These are phyloP conservation scores for Melanerpes aurifrons DNA, from an alignment of 2,113 vertebrate species.

Conservation along the genomic window DNA sequence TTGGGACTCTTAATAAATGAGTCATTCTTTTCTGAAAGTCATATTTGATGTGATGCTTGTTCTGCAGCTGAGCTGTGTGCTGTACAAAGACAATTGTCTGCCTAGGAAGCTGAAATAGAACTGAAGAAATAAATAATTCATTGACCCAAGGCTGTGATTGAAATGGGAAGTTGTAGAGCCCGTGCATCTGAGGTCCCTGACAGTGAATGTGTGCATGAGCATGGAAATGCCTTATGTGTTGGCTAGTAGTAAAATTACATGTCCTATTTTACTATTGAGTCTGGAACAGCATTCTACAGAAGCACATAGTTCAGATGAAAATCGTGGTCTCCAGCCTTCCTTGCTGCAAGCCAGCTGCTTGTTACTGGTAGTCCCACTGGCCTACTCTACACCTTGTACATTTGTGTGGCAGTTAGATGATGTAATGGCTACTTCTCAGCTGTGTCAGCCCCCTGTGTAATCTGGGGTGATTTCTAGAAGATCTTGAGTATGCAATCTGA, in stretches of 20 bases:
- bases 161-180: not conserved
- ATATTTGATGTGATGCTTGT: not conserved
- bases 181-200: not conserved
- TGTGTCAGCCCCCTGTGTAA: not conserved
- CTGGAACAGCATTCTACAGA: not conserved
- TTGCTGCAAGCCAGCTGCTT: not conserved
- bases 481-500: not conserved
- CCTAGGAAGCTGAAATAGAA: not conserved
- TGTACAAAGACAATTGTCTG: not conserved
- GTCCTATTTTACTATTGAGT: not conserved
- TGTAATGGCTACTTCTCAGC: not conserved
- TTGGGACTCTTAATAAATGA: conserved; percentile 17
- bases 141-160: conserved; percentile 7
- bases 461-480: not conserved
- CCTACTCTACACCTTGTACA: not conserved
- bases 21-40: not conserved
- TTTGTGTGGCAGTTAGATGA: not conserved
- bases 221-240: not conserved
- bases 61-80: not conserved
- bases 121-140: conserved; percentile 22
- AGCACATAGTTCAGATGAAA: not conserved
- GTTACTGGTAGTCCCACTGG: not conserved
- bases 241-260: not conserved
- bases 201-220: fast-evolving
- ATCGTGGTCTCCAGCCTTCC: not conserved